These are phyloP conservation scores for Microtus pennsylvanicus DNA, from an alignment of 2,113 vertebrate species.

Conservation along the genomic window DNA sequence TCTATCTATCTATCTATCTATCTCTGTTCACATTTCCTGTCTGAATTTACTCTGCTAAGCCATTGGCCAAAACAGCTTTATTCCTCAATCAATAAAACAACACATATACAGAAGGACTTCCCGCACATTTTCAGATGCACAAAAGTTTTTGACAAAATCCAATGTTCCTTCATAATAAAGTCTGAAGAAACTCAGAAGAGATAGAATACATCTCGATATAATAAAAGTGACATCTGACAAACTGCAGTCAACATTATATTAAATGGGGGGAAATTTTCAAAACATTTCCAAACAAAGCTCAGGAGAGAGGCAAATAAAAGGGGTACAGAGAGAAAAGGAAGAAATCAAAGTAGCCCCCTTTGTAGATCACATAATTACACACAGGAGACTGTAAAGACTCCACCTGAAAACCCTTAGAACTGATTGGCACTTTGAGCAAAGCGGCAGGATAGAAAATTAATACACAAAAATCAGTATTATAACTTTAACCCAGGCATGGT, in stretches of 20 bases:
- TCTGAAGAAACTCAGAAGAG: background rate
- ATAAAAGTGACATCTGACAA: background rate
- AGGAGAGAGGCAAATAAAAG: background rate
- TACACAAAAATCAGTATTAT: background rate
- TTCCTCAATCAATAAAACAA: too few relatives aligned
- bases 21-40: too few relatives aligned
- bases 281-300: background rate
- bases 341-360: background rate
- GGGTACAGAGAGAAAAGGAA: background rate
- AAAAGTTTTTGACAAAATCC: background rate
- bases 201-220: background rate
- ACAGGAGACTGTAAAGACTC: background rate
- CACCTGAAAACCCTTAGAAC: background rate
- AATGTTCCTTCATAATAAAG: background rate
- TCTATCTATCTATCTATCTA: too few relatives aligned
- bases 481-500: background rate
- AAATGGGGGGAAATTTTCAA: background rate
- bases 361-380: background rate
- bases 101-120: too few relatives aligned
- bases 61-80: too few relatives aligned
- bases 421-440: background rate
- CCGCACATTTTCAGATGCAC: background rate
- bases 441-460: background rate
- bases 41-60: too few relatives aligned
- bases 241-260: background rate